A percentile compares a stretch with the other conserved stretches of the same genome.
Conservation (phyloP, 2,797 vertebrate genomes). For the Chiroxiphia lanceolata region DNA sequence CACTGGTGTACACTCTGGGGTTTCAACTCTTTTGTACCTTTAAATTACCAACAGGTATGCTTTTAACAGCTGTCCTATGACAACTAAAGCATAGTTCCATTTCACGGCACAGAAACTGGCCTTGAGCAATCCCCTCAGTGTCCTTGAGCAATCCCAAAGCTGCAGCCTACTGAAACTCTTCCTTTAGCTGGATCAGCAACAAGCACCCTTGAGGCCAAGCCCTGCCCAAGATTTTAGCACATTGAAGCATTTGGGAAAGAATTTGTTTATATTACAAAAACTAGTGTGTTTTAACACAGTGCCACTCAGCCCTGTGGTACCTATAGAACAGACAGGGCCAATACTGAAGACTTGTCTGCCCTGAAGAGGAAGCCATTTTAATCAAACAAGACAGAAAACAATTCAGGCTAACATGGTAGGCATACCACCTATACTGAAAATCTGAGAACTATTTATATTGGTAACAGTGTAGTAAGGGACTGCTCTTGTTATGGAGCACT, state of each 20-base stretch:
- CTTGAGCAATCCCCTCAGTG: not conserved
- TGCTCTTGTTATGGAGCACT: slow-evolving; percentile 42
- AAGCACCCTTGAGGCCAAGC: not conserved
- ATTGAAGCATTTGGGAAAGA: not conserved
- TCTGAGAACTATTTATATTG: slow-evolving; percentile 35
- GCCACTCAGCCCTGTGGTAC: not conserved
- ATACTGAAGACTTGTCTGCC: not conserved
- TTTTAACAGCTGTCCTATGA: not conserved
- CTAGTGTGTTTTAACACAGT: not conserved
- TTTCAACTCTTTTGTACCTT: slow-evolving; percentile 20
- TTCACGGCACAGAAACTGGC: not conserved
- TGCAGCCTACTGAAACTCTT: not conserved
- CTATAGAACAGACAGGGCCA: not conserved
- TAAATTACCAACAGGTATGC: not conserved
- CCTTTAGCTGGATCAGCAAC: not conserved
- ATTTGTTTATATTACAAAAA: not conserved
- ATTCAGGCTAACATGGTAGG: slow-evolving; percentile 31
- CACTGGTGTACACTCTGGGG: not conserved
- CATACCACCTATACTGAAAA: slow-evolving; percentile 45
- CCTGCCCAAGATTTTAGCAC: not conserved
- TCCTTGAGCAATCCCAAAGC: not conserved
- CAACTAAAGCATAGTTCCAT: not conserved
- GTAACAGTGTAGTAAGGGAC: slow-evolving; percentile 43
- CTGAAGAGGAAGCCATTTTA: slow-evolving; percentile 37
- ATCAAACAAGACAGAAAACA: slow-evolving; percentile 14